Base-by-base conservation (phyloP, 1,140 invertebrate species). In the Phthorimaea operculella region DNA sequence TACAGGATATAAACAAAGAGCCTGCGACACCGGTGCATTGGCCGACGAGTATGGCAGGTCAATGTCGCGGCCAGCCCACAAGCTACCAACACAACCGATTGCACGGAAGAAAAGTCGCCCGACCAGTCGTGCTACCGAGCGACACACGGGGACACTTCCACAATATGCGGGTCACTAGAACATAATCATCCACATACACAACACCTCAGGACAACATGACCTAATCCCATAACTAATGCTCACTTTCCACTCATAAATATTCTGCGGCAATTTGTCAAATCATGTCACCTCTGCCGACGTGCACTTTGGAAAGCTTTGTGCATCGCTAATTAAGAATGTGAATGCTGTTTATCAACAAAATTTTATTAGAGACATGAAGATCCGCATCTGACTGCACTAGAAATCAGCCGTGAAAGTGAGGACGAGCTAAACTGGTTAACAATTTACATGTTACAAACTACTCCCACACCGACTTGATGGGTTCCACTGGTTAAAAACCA, bases 11-110 rank as follows among this genome's bases (percentile, higher is more conserved):
- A 81, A 83, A 81, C 78, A 81, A 81, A 79, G 76, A 79, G 77
- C 59, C 80, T 81, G 78, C 72, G 72, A 83, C 78, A 76, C 66
- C 74, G 64, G 78, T 77, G 81, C 81, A 84, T 81, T 81, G 81
- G 62, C 79, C 81, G 79, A 75, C 76, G 72, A 70, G 70, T 69
- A 72, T 70, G 72, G 55, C 70, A 72, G 81, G 76, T 84, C 81
- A 84, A 82, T 82, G 81, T 82, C 81, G 81, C 76, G 80, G 76
- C 58, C 76, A 63, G 64, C 62, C 67, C 68, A 70, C 74, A 73
- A 70, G 66, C 11, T n/a, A 28, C 21, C 6, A 28, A 28, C 21
- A 66, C 74, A 77, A 74, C 72, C 69, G 68, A 68, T 68, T 70
- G 61, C 69, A 52, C 56, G 64, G 68, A 74, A 70, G 68, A 76